Evolutionary conservation across 2,113 vertebrate genomes (phyloP).

Genomic region (Nyctibius bracteatus): DNA sequence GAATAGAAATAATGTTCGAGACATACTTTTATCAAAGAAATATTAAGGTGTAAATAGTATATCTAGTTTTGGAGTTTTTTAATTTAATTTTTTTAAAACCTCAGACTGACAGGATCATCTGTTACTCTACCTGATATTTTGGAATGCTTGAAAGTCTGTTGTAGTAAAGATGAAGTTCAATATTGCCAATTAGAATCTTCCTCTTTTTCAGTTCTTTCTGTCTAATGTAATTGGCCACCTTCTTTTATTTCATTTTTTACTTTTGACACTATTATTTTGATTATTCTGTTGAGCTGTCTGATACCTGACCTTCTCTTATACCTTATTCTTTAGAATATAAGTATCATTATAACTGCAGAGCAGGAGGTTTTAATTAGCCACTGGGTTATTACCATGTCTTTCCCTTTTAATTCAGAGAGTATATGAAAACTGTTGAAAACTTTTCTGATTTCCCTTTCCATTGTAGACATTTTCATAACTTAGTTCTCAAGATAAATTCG

Average conservation of each 20-base stretch:
- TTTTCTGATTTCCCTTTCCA: background rate
- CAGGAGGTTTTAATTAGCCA: background rate
- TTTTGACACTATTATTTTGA: background rate
- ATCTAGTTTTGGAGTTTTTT: background rate
- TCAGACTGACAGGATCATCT: background rate
- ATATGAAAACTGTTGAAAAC: background rate
- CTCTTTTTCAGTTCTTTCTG: background rate
- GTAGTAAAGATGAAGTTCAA: background rate
- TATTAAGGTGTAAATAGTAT: background rate
- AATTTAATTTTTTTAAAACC: background rate
- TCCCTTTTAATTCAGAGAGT: background rate
- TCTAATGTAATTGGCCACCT: background rate
- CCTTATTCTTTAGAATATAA: background rate
- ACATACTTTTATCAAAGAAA: background rate
- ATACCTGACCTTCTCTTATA: background rate
- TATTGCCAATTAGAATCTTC: background rate
- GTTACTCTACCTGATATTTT: background rate
- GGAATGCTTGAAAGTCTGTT: background rate
- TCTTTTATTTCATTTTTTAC: background rate
- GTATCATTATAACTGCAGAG: background rate
- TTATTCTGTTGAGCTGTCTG: background rate
- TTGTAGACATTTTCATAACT: background rate
- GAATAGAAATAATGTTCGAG: background rate
- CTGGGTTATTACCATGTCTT: background rate
- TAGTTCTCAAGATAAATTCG: background rate